phyloP scores from a whole-genome alignment of 1,140 invertebrate species.

The Hyphantria cunea region DNA sequence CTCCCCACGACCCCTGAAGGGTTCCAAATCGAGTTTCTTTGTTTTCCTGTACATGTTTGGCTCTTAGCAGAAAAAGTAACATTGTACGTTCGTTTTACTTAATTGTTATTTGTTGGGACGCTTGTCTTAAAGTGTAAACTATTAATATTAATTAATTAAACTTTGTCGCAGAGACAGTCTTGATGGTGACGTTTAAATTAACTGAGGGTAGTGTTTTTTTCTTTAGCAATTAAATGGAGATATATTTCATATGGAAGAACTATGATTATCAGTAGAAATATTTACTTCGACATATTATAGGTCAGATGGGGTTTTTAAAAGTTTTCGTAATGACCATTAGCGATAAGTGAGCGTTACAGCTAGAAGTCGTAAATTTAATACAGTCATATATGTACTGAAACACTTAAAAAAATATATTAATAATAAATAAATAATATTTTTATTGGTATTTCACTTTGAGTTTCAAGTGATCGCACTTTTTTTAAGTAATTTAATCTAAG shows the following conservation, averaged over 20 bases:
- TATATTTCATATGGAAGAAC: not conserved
- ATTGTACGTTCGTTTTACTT: slow-evolving; percentile 43
- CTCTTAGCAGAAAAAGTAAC: slow-evolving; percentile 48
- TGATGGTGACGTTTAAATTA: slow-evolving; percentile 31
- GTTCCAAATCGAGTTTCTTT: slow-evolving; percentile 70
- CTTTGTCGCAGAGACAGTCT: slow-evolving; percentile 35
- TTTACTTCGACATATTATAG: not conserved
- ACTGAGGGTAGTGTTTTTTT: slow-evolving; percentile 2
- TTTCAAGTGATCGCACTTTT: no score
- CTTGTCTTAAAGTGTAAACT: slow-evolving; percentile 58
- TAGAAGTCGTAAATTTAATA: no score
- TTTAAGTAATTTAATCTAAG: no score
- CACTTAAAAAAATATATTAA: no score
- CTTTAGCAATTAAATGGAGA: not conserved
- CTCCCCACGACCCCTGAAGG: slow-evolving; percentile 59
- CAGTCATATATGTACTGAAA: no score
- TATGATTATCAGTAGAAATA: not conserved
- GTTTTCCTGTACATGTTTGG: slow-evolving; percentile 57
- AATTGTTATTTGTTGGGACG: slow-evolving; percentile 59
- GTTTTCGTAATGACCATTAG: no score
- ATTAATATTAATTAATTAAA: slow-evolving; percentile 75
- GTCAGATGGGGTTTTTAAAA: no score
- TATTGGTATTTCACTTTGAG: no score
- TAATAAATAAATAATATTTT: no score
- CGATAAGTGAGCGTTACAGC: no score